Conservation (phyloP, 2,888 invertebrate genomes). For the Cantharis rufa region DNA sequence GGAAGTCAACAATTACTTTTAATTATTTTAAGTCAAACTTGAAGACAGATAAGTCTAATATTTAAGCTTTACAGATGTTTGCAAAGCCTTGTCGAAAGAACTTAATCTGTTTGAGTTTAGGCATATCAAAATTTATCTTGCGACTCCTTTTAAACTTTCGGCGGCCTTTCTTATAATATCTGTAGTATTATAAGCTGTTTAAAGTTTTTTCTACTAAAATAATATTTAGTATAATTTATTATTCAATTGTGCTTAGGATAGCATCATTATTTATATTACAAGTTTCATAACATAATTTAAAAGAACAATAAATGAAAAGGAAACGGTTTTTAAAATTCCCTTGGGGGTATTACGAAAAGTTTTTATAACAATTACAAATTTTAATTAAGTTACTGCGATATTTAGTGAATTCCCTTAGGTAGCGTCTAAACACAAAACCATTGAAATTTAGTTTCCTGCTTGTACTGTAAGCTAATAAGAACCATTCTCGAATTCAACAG, state of each 20-base stretch:
- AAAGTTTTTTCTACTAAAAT: not conserved
- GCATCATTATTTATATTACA: not conserved
- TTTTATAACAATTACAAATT: not conserved
- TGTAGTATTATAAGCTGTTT: not conserved
- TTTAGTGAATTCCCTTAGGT: not conserved
- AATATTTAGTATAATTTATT: not conserved
- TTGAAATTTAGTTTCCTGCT: not conserved
- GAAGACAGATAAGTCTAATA: not conserved
- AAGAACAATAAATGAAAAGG: not conserved
- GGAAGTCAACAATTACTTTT: not conserved
- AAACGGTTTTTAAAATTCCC: not conserved
- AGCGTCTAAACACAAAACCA: not conserved
- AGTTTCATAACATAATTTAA: not conserved
- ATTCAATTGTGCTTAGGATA: not conserved
- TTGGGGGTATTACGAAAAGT: not conserved
- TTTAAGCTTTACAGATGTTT: not conserved
- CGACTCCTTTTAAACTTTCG: not conserved
- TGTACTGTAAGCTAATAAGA: not conserved
- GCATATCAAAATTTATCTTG: not conserved
- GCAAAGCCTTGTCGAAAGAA: not conserved
- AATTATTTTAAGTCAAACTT: not conserved
- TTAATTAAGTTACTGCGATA: not conserved
- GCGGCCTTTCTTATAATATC: not conserved
- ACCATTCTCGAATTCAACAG: not conserved
- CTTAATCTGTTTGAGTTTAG: not conserved